Base-by-base conservation (phyloP, 1,140 invertebrate species). In the Druon quercuslanigerum region DNA sequence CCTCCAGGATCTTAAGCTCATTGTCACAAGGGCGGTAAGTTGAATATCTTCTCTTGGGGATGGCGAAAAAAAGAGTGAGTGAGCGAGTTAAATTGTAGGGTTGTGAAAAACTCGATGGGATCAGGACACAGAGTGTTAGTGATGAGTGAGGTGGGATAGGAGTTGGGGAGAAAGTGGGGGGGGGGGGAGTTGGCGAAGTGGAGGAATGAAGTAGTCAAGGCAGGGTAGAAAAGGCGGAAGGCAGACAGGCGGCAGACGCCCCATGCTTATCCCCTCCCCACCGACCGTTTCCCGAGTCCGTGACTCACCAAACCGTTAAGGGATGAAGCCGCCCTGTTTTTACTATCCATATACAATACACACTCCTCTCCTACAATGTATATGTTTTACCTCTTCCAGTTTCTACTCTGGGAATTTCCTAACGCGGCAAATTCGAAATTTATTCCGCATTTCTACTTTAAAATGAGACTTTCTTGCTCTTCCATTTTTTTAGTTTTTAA, bases 211-310 rank as follows among this genome's bases (percentile, higher is more conserved):
- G 84, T 81, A 83, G 81, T 83, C 77, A n/a, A 83, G 82, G 82
- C 83, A 82, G 83, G 74, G 79, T 70, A 74, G 75, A 80, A 78
- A 73, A 84, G 82, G 81, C 80, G 83, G 82, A 80, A 83, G 82
- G 89, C 90, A 90, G 90, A 90, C 90, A 85, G 88, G 85, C 87
- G 89, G 88, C 90, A 90, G 90, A 91, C 90, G 89, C 86, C 84
- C 85, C 85, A 81, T 87, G 86, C 87, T 89, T 88, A 89, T 86
- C 86, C 86, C 84, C 85, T 83, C 85, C 79, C 82, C 82, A 73
- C 82, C 80, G 79, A 73, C 80, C 72, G 78, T 83, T 82, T 81
- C 74, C 80, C 72, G 78, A 84, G 83, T 88, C 86, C 87, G 86
- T 90, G 89, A 90, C 88, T 90, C 88, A 90, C 88, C 86, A 88